phyloP scores from a whole-genome alignment of 2,113 vertebrate genomes.

The Elgaria multicarinata region DNA sequence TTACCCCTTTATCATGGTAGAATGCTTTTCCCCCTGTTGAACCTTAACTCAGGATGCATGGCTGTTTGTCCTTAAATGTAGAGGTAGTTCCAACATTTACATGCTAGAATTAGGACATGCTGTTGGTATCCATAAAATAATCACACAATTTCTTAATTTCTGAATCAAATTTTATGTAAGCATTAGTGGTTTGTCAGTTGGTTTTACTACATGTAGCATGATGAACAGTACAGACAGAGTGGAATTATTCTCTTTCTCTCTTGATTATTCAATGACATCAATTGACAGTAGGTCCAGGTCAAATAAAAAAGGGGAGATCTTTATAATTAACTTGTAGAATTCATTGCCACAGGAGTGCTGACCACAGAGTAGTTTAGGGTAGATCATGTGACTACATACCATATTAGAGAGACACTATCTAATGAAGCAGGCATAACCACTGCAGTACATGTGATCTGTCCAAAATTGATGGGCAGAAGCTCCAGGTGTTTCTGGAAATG shows the following conservation, averaged over 20 bases:
- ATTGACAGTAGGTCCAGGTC: background rate
- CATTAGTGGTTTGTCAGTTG: background rate
- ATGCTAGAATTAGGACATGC: too few species aligned
- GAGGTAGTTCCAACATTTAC: background rate
- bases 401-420: background rate
- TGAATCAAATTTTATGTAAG: background rate
- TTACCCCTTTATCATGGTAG: too few species aligned
- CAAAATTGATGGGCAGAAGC: too few species aligned
- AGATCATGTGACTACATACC: background rate
- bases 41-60: too few species aligned
- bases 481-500: too few species aligned
- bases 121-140: background rate
- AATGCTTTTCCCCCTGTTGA: too few species aligned
- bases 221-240: background rate
- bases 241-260: background rate
- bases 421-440: background rate
- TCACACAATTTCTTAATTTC: background rate
- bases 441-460: too few species aligned
- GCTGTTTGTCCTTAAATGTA: too few species aligned
- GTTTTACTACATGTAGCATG: background rate
- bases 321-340: too few species aligned
- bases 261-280: background rate
- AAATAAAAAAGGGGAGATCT: background rate
- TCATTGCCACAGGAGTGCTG: background rate
- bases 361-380: background rate